A percentile compares a stretch with the other conserved stretches of the same genome.
phyloP scores from a whole-genome alignment of 2,888 invertebrate species.

The Cataglyphis livida region DNA sequence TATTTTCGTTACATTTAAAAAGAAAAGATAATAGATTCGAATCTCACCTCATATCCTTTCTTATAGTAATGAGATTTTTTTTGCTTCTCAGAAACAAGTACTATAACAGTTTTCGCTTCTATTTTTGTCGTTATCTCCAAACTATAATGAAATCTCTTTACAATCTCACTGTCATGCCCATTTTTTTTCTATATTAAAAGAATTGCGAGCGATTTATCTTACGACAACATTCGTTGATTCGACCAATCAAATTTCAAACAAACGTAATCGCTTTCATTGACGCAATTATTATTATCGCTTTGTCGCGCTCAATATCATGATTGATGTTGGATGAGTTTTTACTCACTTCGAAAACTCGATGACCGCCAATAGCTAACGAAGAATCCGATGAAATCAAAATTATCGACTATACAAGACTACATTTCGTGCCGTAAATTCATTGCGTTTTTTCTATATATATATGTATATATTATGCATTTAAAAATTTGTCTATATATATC shows the following conservation, averaged over 20 bases:
- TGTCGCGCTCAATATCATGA: slow-evolving; percentile 57
- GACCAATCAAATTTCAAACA: neutral
- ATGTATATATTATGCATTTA: no score
- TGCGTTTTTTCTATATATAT: neutral
- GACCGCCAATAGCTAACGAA: neutral
- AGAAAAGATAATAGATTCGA: neutral
- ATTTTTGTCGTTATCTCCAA: slow-evolving; percentile 37
- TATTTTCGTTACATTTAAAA: neutral
- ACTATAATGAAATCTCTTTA: slow-evolving; percentile 29
- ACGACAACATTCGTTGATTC: slow-evolving; percentile 20
- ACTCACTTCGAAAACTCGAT: neutral
- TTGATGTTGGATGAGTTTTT: slow-evolving; percentile 49
- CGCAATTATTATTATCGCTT: slow-evolving; percentile 37
- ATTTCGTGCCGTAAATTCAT: neutral
- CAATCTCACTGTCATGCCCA: neutral
- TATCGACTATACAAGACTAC: neutral
- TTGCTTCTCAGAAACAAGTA: neutral
- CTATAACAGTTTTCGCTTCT: slow-evolving; percentile 3
- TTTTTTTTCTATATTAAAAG: slow-evolving; percentile 13
- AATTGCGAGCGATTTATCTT: slow-evolving; percentile 14
- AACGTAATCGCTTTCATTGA: slow-evolving; percentile 39
- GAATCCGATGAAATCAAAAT: neutral
- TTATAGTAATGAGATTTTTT: slow-evolving; percentile 17
- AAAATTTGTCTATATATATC: neutral
- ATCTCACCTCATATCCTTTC: neutral